Base-by-base conservation (phyloP, 2,888 invertebrate genomes). In the Anagyrus pseudococci region DNA sequence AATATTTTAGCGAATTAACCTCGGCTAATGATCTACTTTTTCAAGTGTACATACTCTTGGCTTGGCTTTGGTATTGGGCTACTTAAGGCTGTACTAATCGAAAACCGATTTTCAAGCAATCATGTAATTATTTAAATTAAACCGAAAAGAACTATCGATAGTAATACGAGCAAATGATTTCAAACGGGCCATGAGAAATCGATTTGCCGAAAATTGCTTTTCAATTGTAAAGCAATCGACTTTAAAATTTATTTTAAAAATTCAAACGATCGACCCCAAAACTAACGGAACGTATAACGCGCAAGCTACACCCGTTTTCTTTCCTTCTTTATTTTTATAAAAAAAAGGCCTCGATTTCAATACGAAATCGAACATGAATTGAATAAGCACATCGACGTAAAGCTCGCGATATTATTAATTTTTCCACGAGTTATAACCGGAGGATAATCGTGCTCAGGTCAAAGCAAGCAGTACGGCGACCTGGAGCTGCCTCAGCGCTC, bases 401-500 rank as follows among this genome's bases (percentile, higher is more conserved):
- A 13, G 13, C 13, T 33, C 33, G 13, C 6, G 13, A 33, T 33
- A 33, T 33, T 33, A 33, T 33, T 33, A 33, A 33, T 8, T 33
- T 33, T 33, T 33, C 33, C 8, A 8, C 33, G 33, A 33, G 33
- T 8, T 13, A 25, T 6, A 47, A 47, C 1, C 15, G 17, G 15
- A 54, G n/a, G 19, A 37, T 37, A n/a, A 10, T 7, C 10, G 44
- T 41, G 46, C 50, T 13, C 64, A 90, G 92, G 80, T 87, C 87
- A 81, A 86, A 89, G 78, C 89, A 93, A 78, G 87, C 71, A 75
- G 29, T 93, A 82, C 87, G 78, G 91, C 60, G 94, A 94, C 83
- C 85, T 93, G 79, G 93, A 94, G 84, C 85, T 95, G 78, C 92
- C 92, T 81, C 94, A 94, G 82, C 89, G 92, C 78, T 96, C 96